A percentile compares a stretch with the other conserved stretches of the same genome.
phyloP scores from a whole-genome alignment of 2,888 invertebrate species.

The Ormyrus rosae region DNA sequence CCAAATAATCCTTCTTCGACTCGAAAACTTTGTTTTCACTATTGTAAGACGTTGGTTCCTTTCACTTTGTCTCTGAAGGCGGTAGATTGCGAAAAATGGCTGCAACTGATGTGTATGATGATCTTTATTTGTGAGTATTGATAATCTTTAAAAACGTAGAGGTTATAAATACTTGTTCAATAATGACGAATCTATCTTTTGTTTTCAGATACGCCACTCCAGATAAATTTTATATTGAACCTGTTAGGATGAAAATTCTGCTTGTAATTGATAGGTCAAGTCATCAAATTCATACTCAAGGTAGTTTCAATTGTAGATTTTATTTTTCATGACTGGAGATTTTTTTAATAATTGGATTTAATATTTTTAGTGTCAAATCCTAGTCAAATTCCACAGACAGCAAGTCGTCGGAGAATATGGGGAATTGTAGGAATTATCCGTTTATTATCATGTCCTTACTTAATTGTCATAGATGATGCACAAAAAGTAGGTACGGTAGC shows the following conservation, averaged over 20 bases:
- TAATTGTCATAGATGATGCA: conserved; percentile 92
- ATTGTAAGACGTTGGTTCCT: no score
- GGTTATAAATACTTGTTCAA: background rate
- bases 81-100: conserved; percentile 65
- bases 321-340: background rate
- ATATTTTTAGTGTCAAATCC: conserved; percentile 70
- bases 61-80: no score
- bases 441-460: conserved; percentile 89
- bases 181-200: background rate
- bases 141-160: background rate
- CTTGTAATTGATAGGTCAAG: conserved; percentile 90
- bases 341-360: conserved; percentile 6
- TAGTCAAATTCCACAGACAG: conserved; percentile 81
- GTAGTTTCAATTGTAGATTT: conserved; percentile 74
- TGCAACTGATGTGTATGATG: conserved; percentile 80
- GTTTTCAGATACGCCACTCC: conserved; percentile 86
- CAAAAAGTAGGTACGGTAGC: conserved; percentile 88
- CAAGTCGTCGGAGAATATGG: conserved; percentile 84
- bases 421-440: conserved; percentile 92
- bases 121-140: conserved; percentile 84
- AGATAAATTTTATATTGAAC: conserved; percentile 93
- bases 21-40: no score
- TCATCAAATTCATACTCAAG: conserved; percentile 84
- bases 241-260: conserved; percentile 85
- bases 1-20: background rate